Evolutionary conservation across 2,888 invertebrate genomes (phyloP), one percentile per base, ranked within the genome.

Genomic region (Drosophila austrosaltans): DNA sequence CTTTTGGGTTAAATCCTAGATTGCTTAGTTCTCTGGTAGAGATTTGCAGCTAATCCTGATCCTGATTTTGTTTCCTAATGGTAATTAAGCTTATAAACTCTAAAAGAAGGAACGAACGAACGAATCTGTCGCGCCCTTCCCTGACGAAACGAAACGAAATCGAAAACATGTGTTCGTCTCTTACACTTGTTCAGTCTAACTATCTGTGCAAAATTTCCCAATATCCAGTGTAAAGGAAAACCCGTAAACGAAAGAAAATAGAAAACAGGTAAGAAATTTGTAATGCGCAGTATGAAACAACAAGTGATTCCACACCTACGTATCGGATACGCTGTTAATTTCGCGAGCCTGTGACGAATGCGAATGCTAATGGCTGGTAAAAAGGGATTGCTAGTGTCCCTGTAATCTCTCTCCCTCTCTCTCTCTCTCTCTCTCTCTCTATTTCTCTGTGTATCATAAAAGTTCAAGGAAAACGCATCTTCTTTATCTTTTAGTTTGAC

Each of bases 261-360:
- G 20, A 30, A n/a, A 48, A 36, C 30, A 44, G 44, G 28, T 22
- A 30, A 10, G 16, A 63, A 75, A 75, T 68, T 66, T 42, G 64
- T 42, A 62, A 63, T 57, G 64, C 36, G 36, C 36, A 36, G 36
- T 36, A 36, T 36, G 28, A 62, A 63, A 44, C 39, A 53, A 60
- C 39, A 53, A 60, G 68, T 69, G 75, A 48, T 48, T 48, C 48
- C 25, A 81, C 80, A 77, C 74, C 84, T 77, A 67, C 64, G 63
- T 71, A 75, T 87, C 77, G 60, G 82, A 76, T 59, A 82, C 67
- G 87, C 84, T 71, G 87, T 82, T 72, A 65, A 68, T 68, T 72
- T 71, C 68, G 62, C 65, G 65, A 39, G 7, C 16, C 59, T 53
- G 73, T 75, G 73, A 72, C 76, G 71, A 68, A 79, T 72, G 42